Evolutionary conservation across 2,888 invertebrate species (phyloP), one percentile per base, ranked within the genome.

Genomic region (Prenolepis imparis): DNA sequence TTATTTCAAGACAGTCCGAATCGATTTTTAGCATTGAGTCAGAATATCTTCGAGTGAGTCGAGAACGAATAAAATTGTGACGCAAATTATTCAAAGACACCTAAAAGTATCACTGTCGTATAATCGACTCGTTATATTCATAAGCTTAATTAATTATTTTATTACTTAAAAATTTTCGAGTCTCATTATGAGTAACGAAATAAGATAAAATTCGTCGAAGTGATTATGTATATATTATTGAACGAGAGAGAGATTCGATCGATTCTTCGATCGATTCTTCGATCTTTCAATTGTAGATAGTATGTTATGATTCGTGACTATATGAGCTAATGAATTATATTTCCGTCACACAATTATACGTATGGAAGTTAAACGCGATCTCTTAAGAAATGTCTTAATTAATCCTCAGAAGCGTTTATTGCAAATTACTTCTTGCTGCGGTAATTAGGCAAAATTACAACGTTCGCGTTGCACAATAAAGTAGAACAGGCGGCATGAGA

Each of bases 301-400:
- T 21, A 21, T 67, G 44, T 70, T 68, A 55, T 55, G 48, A 39
- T 68, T 75, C 57, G 39, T 67, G 59, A 64, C 44, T 78, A 70
- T 18, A 24, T 70, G 12, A 44, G 24, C 21, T 80, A 80, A 80
- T 80, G 44, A 70, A 80, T 70, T 70, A 80, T 70, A 70, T 74
- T 68, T 75, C 66, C 61, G 64, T 64, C 77, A 72, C 59, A 70
- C 59, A 44, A 80, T 70, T 39, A 63, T 18, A 84, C 61, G 55
- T 52, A 80, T 59, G 72, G 72, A 90, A 88, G 87, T 86, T 85
- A 83, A 90, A 82, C 82, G 74, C 75, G 83, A 70, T 86, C 86
- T 86, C 86, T 90, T 88, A 88, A 86, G 89, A 90, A 90, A 90
- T 83, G 87, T 82, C 85, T 90, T 90, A 90, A 90, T 90, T 90